Evolutionary conservation across 2,888 invertebrate species (phyloP), one percentile per base, ranked within the genome.

Genomic region (Drosophila vallismaia): DNA sequence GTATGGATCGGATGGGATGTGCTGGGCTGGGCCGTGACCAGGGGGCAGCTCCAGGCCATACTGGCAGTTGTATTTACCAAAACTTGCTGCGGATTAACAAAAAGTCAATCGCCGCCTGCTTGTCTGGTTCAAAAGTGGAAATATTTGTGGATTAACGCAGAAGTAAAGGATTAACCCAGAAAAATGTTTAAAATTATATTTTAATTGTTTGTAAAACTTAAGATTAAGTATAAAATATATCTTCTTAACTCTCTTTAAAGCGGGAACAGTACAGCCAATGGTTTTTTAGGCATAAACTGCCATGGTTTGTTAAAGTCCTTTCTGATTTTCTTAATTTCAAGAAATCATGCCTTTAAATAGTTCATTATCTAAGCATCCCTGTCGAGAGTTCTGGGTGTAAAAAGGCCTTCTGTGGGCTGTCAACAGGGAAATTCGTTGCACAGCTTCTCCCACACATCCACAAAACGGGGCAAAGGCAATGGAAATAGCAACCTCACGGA

Each of bases 81-180:
- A 83, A 74, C 70, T 86, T 58, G 62, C 60, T 52, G 60, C 46
- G 86, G 82, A 83, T 83, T 88, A 84, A 44, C 44, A 4, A 64
- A 53, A 88, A 84, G 88, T 88, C 85, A 83, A 86, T 68, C 63
- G 14, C 40, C 69, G 79, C 62, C 66, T 50, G 67, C n/a, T 42
- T 12, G 28, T 33, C 33, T 54, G 53, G 14, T 9, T 24, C 26
- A 1, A 24, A 28, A 63, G 54, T 19, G 45, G 44, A 72, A 72
- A 64, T 72, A 73, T 73, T 64, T 70, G 54, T 54, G 73, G 66
- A 72, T 54, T 54, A 70, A 24, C 10, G 26, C 26, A 8, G 14
- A 28, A 40, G 2, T 24, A 9, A 10, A 42, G 19, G 68, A 64
- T 44, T 24, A 44, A 19, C 19, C 8, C 19, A 6, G 29, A 12